Evolutionary conservation across 1,140 invertebrate species (phyloP), one percentile per base, ranked within the genome.

Genomic region (Zaprionus gabonicus): DNA sequence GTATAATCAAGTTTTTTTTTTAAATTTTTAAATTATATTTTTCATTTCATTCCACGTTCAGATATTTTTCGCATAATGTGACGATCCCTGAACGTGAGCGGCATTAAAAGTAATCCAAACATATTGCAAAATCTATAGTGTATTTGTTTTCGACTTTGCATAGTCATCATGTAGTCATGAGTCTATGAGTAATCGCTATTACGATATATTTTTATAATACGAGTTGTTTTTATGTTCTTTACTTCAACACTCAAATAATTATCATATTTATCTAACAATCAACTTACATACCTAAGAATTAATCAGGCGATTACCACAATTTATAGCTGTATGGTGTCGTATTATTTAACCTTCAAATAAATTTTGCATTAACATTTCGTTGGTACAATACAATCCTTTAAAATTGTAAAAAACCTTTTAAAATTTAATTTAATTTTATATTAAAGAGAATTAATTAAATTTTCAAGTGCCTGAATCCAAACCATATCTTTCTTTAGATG

Each of bases 1-100:
- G 76, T 86, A 73, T 82, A 86, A 66, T 87, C 86, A 74, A 68
- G 71, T 82, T 79, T 76, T 84, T 55, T 38, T 57, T 59, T 66
- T 9, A 23, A 31, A 31, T 73, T 27, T 38, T 49, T 20, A 51
- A 51, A 51, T 17, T 17, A 65, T 36, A n/a, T 51, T 70, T 64
- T 63, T 58, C 38, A 56, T 75, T 82, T 82, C 56, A 78, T 71
- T 72, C 55, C 57, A 71, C 66, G 82, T 80, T 66, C 13, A n/a
- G 62, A 38, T 53, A 55, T 25, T 56, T 25, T 56, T 56, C 51
- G 27, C 17, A 51, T 12, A 27, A 41, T 7, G 25, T 20, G 53
- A 31, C 49, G 53, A 31, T 15, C 25, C 27, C 64, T 44, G n/a
- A 57, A 66, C 53, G 59, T 76, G 44, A 60, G 20, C 17, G 10